phyloP scores from a whole-genome alignment of 2,888 invertebrate genomes.

The Amphimallon solstitiale region DNA sequence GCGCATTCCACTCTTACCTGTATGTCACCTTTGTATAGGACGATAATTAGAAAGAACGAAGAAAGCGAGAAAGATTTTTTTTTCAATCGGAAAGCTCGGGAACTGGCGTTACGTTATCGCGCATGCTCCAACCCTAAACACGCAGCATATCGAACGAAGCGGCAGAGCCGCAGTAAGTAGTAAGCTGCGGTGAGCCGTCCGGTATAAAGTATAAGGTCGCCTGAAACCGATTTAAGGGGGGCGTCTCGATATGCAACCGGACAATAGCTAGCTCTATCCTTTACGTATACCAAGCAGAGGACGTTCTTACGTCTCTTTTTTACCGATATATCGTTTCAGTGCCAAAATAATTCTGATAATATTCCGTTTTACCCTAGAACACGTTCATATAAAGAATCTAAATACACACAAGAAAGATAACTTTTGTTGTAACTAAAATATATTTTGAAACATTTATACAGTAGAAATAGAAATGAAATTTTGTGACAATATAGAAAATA shows the following conservation, averaged over 20 bases:
- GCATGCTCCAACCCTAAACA: slow-evolving; percentile 46
- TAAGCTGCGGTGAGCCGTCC: no score
- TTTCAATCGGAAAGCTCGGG: not conserved
- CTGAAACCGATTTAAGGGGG: slow-evolving; percentile 47
- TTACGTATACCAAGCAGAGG: slow-evolving; percentile 41
- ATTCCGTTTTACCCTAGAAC: not conserved
- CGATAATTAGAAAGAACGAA: not conserved
- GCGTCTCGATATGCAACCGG: slow-evolving; percentile 54
- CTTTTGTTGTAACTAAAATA: no score
- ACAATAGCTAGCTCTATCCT: slow-evolving; percentile 52
- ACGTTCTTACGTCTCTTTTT: slow-evolving; percentile 15
- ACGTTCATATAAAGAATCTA: no score
- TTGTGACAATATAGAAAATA: no score
- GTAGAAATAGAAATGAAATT: no score
- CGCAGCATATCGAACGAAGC: slow-evolving; percentile 53
- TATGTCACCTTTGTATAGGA: not conserved
- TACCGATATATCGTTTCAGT: slow-evolving; percentile 40
- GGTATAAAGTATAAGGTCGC: slow-evolving; percentile 39
- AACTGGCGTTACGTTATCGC: slow-evolving; percentile 31
- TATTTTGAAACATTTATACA: no score
- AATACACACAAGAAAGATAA: no score
- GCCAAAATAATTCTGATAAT: slow-evolving; percentile 47
- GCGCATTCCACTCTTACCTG: no score
- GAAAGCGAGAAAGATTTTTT: not conserved
- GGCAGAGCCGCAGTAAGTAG: slow-evolving; percentile 48